Conservation (phyloP, 2,888 invertebrate species). For the Thysanoteuthis rhombus region DNA sequence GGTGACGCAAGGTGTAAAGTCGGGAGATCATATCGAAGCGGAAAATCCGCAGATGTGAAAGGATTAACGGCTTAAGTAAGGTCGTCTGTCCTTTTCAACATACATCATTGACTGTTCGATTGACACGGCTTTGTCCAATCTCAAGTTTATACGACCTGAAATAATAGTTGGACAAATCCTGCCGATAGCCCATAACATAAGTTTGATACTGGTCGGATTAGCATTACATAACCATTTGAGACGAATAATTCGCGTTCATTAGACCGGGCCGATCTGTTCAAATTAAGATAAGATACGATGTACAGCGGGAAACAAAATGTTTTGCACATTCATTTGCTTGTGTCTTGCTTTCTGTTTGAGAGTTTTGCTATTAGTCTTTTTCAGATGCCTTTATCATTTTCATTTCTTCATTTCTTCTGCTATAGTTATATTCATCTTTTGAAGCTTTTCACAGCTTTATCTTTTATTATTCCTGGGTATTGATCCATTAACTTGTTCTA, state of each 20-base stretch:
- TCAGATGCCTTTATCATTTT: too few species aligned
- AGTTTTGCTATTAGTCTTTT: too few species aligned
- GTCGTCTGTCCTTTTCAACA: not conserved
- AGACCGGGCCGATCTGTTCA: not conserved
- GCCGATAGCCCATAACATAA: not conserved
- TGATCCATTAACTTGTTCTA: too few species aligned
- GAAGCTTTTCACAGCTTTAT: too few species aligned
- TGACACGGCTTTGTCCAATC: not conserved
- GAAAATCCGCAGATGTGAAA: not conserved
- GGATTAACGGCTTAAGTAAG: not conserved
- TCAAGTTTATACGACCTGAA: not conserved
- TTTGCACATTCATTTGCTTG: too few species aligned
- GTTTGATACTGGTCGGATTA: not conserved
- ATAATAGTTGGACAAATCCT: not conserved
- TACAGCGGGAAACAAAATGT: too few species aligned
- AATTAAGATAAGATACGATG: too few species aligned
- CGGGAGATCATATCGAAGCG: not conserved
- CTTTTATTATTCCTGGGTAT: too few species aligned
- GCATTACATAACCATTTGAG: not conserved
- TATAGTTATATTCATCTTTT: too few species aligned
- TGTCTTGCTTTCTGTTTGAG: too few species aligned
- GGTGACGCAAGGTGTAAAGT: not conserved
- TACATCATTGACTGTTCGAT: not conserved
- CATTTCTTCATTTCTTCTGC: too few species aligned
- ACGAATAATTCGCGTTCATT: not conserved